Base-by-base conservation (phyloP, 35 echinoderm and acorn worm species). In the Strongylocentrotus purpuratus region DNA sequence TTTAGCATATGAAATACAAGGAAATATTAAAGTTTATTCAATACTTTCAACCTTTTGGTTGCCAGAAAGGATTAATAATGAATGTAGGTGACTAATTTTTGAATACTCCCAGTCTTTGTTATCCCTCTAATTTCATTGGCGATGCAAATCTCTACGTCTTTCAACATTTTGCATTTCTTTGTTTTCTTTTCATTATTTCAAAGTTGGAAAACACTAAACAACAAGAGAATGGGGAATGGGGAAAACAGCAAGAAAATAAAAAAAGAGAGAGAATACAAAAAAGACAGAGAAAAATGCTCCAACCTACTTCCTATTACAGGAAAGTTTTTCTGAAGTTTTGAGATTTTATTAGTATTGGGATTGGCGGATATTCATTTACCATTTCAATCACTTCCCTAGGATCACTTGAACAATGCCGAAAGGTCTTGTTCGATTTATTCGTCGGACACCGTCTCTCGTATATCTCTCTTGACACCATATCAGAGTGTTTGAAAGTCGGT, bases 401-500 rank as follows among this genome's bases (percentile, higher is more conserved):
- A n/a, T 78, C 65, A 28, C 65, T 78, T 78, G 65, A 78, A 78
- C 65, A 78, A 78, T 78, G 65, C 65, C 65, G 25, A 89, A 89
- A 89, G 87, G 87, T 8, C 87, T 45, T 46, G 87, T 89, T 89
- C 87, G 87, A 89, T 89, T 89, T 33, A 45, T 45, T 89, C 87
- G 87, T 89, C 13, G 87, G 87, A 89, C 87, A 33, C 87, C 32
- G 18, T 89, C 87, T 89, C 87, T 89, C 87, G 32, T 32, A 46
- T 46, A 46, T 89, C 87, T 45, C 45, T 33, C 33, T 33, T 46
- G 33, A 46, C 87, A 89, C 87, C 32, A 10, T 46, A 22, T 45
- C 87, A 89, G 45, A 89, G 87, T 46, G 87, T 46, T 89, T 89
- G 87, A 89, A 46, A 45, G 33, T 89, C 87, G 87, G 87, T 89